phyloP scores from a whole-genome alignment of 2,113 vertebrate genomes.

The Eulemur macaco region DNA sequence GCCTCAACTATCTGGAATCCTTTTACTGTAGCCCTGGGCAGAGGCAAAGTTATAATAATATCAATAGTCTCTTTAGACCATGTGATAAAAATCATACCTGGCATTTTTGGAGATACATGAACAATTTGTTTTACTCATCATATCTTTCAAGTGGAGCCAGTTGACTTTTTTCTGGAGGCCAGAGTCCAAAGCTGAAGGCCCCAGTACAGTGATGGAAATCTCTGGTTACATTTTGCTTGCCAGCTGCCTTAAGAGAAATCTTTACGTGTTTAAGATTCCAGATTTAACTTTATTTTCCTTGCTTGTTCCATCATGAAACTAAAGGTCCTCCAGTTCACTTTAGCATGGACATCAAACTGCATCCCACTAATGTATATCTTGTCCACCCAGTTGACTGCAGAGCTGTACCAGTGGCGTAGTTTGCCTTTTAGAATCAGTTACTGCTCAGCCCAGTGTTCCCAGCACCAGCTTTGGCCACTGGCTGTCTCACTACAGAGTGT shows the following conservation, averaged over 20 bases:
- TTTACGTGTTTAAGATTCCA: conserved; percentile 13
- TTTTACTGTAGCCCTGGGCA: neutral
- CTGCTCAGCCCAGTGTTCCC: conserved; percentile 79
- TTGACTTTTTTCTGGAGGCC: neutral
- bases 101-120: neutral
- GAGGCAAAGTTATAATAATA: neutral
- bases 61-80: neutral
- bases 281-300: conserved; percentile 1
- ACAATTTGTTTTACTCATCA: neutral
- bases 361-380: neutral
- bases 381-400: neutral
- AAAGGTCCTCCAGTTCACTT: neutral
- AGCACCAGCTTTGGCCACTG: conserved; percentile 70
- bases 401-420: neutral
- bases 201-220: neutral
- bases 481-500: conserved; percentile 44
- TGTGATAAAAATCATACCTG: neutral
- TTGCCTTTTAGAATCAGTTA: conserved; percentile 78
- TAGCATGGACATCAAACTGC: neutral
- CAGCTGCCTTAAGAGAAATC: conserved; percentile 50
- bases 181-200: neutral
- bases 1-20: neutral
- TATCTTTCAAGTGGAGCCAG: neutral
- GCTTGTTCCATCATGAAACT: neutral
- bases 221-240: neutral